Evolutionary conservation across 2,888 invertebrate genomes (phyloP).

Genomic region (Amphipoea oculea): DNA sequence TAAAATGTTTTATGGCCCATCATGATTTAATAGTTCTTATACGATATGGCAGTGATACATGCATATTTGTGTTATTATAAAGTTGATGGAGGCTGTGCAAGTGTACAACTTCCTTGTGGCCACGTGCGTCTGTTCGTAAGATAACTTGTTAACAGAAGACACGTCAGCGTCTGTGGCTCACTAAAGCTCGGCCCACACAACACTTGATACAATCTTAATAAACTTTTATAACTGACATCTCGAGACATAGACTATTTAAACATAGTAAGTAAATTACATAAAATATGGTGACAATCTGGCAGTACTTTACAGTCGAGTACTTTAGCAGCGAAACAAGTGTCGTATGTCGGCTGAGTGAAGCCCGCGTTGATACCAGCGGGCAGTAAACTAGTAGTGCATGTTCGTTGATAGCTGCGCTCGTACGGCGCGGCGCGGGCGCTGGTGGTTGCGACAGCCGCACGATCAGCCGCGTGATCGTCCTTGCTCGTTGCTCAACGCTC

Average conservation of each 20-base stretch:
- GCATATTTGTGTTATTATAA: slow-evolving; percentile 20
- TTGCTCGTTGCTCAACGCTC: slow-evolving; percentile 84
- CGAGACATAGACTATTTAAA: slow-evolving; percentile 12
- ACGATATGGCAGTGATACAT: slow-evolving; percentile 14
- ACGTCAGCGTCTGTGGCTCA: background rate
- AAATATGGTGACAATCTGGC: slow-evolving; percentile 21
- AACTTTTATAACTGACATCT: slow-evolving; percentile 27
- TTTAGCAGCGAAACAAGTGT: slow-evolving; percentile 45
- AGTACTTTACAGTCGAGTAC: slow-evolving; percentile 15
- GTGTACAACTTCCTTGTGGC: slow-evolving; percentile 39
- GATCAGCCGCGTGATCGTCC: slow-evolving; percentile 78
- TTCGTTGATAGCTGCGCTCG: slow-evolving; percentile 45
- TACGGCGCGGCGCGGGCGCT: slow-evolving; percentile 13
- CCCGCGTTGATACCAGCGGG: slow-evolving; percentile 12
- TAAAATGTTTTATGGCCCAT: slow-evolving; percentile 55
- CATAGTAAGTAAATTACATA: slow-evolving; percentile 20
- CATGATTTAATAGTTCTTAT: slow-evolving; percentile 39
- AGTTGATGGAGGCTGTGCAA: slow-evolving; percentile 29
- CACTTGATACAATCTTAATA: slow-evolving; percentile 14
- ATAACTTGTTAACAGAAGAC: slow-evolving; percentile 13
- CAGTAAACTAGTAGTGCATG: slow-evolving; percentile 52
- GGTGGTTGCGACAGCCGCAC: slow-evolving; percentile 73
- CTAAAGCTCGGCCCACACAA: slow-evolving; percentile 24
- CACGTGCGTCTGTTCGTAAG: slow-evolving; percentile 35
- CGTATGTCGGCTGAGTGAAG: slow-evolving; percentile 25